These are phyloP conservation scores for Phania funesta DNA, from an alignment of 2,888 invertebrate species.

Conservation along the genomic window DNA sequence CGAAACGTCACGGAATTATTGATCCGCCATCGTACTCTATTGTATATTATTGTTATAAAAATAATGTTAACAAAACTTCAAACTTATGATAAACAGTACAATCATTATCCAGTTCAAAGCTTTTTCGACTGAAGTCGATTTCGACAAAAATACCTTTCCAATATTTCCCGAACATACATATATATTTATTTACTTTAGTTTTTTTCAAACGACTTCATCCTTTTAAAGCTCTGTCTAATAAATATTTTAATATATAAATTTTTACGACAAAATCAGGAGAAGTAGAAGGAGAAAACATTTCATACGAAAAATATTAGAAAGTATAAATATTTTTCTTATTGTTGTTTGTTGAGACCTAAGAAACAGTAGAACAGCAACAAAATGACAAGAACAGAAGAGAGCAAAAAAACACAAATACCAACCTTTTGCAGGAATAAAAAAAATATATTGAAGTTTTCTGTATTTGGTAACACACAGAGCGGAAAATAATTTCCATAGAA, in stretches of 20 bases:
- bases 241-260: not conserved
- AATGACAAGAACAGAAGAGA: not conserved
- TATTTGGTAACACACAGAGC: conserved; percentile 67
- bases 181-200: too few relatives aligned
- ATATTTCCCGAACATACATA: too few relatives aligned
- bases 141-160: too few relatives aligned
- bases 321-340: conserved; percentile 19
- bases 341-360: conserved; percentile 11
- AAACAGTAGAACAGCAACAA: conserved; percentile 3
- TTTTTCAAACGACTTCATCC: not conserved
- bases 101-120: too few relatives aligned
- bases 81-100: too few relatives aligned
- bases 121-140: too few relatives aligned
- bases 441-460: conserved; percentile 44
- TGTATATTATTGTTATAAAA: too few relatives aligned
- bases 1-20: too few relatives aligned
- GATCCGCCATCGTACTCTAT: too few relatives aligned
- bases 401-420: conserved; percentile 18
- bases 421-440: conserved; percentile 7
- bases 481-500: conserved; percentile 71
- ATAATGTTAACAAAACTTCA: too few relatives aligned
- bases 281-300: not conserved
- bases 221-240: not conserved
- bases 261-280: not conserved
- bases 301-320: conserved; percentile 23